These are phyloP conservation scores for Centroberyx gerrardi DNA, from an alignment of 2,797 vertebrate genomes.

Conservation along the genomic window DNA sequence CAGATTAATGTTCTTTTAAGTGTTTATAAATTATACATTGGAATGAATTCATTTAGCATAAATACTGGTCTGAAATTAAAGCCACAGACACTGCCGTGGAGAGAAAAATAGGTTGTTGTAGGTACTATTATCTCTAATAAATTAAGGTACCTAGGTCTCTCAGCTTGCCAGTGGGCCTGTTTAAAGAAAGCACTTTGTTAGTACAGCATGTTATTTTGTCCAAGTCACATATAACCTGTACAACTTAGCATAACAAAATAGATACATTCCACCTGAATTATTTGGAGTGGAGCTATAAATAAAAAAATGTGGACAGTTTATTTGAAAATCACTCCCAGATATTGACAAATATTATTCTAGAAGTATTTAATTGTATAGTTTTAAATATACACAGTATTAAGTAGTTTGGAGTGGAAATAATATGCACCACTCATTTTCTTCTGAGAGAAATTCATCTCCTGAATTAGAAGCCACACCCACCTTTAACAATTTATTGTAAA, in stretches of 20 bases:
- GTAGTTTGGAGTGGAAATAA: background rate
- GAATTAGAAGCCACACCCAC: background rate
- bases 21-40: constrained; percentile 71
- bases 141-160: constrained; percentile 32
- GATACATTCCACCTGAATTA: background rate
- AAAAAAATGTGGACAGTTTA: too few relatives aligned
- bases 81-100: constrained; percentile 38
- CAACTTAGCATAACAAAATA: background rate
- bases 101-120: constrained; percentile 34
- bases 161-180: constrained; percentile 28
- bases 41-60: constrained; percentile 69
- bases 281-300: background rate
- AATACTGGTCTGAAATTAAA: constrained; percentile 70
- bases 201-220: constrained; percentile 3
- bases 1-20: constrained; percentile 75
- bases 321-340: too few relatives aligned
- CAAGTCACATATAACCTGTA: constrained; percentile 1
- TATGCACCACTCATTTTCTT: constrained; percentile 6
- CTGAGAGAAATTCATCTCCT: background rate
- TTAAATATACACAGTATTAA: background rate
- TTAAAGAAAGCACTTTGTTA: constrained; percentile 13
- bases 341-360: too few relatives aligned
- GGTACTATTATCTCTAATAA: constrained; percentile 50
- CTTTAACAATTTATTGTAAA: background rate
- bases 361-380: background rate